Evolutionary conservation across 2,797 vertebrate genomes (phyloP).

Genomic region (Micropoecilia bifurca): DNA sequence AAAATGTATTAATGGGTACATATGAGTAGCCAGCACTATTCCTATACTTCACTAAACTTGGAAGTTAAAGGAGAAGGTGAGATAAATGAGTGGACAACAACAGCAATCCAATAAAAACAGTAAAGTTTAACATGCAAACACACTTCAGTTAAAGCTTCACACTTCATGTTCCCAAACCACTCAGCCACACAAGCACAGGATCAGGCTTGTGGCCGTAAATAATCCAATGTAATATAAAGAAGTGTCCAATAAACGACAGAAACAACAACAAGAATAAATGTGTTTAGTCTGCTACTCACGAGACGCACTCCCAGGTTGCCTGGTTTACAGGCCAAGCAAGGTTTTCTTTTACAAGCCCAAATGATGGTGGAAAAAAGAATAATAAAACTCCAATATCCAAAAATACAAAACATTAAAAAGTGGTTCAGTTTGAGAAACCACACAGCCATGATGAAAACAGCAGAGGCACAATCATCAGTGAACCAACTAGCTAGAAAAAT

Average conservation of each 20-base stretch:
- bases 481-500: not conserved
- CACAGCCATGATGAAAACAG: not conserved
- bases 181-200: too few species aligned
- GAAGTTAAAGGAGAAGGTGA: not conserved
- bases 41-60: not conserved
- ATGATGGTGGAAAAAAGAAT: not conserved
- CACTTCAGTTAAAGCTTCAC: not conserved
- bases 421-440: not conserved
- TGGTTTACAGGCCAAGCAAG: not conserved
- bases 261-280: not conserved
- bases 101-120: not conserved
- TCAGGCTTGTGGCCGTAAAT: not conserved
- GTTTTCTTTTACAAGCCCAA: not conserved
- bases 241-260: not conserved
- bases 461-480: slow-evolving; percentile 7
- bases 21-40: not conserved
- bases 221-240: not conserved
- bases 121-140: not conserved
- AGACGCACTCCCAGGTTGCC: not conserved
- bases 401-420: not conserved
- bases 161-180: not conserved
- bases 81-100: not conserved
- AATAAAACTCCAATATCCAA: not conserved
- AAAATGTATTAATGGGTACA: not conserved
- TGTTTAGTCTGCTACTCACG: not conserved